Percentiles rank a stretch among this genome's conserved stretches.
phyloP scores from a whole-genome alignment of 2,888 invertebrate genomes.

The Rhogogaster chlorosoma region DNA sequence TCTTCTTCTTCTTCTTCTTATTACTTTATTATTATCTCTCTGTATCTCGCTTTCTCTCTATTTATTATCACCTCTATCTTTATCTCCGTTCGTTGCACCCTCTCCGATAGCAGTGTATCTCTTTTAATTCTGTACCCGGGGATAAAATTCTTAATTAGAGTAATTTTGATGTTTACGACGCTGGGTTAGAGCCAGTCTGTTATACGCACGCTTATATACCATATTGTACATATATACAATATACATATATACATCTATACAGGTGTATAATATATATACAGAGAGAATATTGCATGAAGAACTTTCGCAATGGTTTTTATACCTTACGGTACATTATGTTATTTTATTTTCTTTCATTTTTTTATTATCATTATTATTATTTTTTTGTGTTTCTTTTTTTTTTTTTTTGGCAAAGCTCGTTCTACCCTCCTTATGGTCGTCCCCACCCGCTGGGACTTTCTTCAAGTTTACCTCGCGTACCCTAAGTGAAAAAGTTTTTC shows the following conservation, averaged over 20 bases:
- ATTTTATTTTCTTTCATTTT: conserved; percentile 41
- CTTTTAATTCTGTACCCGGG: conserved; percentile 33
- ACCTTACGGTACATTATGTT: conserved; percentile 48
- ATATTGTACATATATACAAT: not conserved
- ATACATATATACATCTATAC: not conserved
- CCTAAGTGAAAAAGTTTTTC: conserved; percentile 61
- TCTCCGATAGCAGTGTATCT: not conserved
- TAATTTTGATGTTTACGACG: conserved; percentile 61
- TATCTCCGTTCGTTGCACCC: conserved; percentile 1
- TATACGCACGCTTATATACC: conserved; percentile 9
- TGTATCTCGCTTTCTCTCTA: not conserved
- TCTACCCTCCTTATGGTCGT: conserved; percentile 23
- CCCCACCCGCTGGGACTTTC: conserved; percentile 40
- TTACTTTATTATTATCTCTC: not conserved
- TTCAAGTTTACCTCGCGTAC: not conserved
- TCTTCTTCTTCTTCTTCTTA: not conserved
- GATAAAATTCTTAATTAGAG: conserved; percentile 58
- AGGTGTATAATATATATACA: not conserved
- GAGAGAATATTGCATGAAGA: conserved; percentile 50
- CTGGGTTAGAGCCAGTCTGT: conserved; percentile 9
- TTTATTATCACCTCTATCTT: conserved; percentile 23
- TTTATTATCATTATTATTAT: conserved; percentile 22
- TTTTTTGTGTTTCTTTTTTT: conserved; percentile 10
- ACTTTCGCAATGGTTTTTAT: conserved; percentile 56
- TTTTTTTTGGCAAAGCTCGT: conserved; percentile 32